Evolutionary conservation across 2,113 vertebrate genomes (phyloP), one percentile per base, ranked within the genome.

Genomic region (Sphaerodactylus townsendi): DNA sequence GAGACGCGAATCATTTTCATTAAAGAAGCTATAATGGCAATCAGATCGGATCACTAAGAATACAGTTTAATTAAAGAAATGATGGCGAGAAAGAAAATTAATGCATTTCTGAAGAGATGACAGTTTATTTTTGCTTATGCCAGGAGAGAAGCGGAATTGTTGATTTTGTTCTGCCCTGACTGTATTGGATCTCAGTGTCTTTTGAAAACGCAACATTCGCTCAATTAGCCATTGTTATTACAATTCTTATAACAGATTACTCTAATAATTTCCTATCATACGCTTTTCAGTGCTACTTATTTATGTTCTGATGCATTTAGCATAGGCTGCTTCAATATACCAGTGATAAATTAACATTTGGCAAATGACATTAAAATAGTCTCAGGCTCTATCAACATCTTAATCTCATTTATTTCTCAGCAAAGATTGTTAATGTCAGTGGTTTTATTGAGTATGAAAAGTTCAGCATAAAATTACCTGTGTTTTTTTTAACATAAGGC

Each of bases 1-100:
- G 91, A 93, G 88, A 90, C 94, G 89, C 90, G 91, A 90, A 94
- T 94, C 95, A 87, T 95, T 96, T 96, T 95, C 92, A 95, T 96
- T 95, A 96, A 95, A 91, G 90, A 96, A 90, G 89, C 94, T 89
- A 92, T 94, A 90, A 80, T 90, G 84, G 82, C 95, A 96, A 96
- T 96, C 95, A 90, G 92, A 94, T 94, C 93, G 94, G 91, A 94
- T 96, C 91, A 90, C 87, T 92, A 77, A 96, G 91, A 95, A 94
- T 93, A 92, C 59, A 73, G 79, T 95, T 95, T 95, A 95, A 95
- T 96, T 95, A 95, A 95, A 95, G 91, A 94, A 94, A 85, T 0
- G 2, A 83, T 23, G 2, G 80, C 87, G 92, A 94, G 92, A 77
- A 92, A 82, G 94, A 94, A 93, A 89, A 93, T 91, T 15, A 75